Conservation (phyloP, 2,888 invertebrate species). For the Sminthurinus aureus region DNA sequence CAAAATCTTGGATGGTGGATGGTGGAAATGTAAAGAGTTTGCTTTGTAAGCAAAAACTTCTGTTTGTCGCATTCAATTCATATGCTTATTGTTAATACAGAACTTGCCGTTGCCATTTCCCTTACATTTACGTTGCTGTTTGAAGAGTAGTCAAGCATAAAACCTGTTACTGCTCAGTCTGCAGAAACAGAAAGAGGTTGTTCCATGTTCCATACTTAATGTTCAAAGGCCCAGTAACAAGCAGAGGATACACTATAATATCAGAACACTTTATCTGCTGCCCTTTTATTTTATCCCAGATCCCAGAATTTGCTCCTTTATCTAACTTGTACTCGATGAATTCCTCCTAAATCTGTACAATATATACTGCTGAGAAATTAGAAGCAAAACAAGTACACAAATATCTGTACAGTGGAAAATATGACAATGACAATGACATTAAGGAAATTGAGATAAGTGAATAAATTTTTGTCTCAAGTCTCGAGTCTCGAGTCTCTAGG, state of each 20-base stretch:
- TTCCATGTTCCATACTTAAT: too few species aligned
- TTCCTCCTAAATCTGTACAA: neutral
- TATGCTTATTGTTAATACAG: neutral
- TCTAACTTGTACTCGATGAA: neutral
- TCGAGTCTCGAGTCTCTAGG: neutral
- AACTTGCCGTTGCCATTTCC: neutral
- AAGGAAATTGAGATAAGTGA: constrained; percentile 4
- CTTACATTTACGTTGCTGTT: neutral
- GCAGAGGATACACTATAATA: too few species aligned
- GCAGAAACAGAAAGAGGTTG: neutral
- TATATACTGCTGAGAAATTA: neutral
- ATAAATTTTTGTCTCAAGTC: neutral
- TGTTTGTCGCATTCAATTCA: neutral
- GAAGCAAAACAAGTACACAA: constrained; percentile 5
- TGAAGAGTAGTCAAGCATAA: neutral
- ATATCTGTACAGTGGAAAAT: constrained; percentile 8
- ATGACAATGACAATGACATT: neutral
- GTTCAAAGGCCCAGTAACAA: too few species aligned
- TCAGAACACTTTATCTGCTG: too few species aligned
- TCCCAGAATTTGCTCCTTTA: too few species aligned
- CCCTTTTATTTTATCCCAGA: too few species aligned
- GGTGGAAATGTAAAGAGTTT: too few species aligned
- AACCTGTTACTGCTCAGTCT: neutral
- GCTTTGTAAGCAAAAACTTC: too few species aligned
- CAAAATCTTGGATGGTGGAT: too few species aligned